Conservation (phyloP, 1,140 invertebrate genomes). For the Anastatus disparis region DNA sequence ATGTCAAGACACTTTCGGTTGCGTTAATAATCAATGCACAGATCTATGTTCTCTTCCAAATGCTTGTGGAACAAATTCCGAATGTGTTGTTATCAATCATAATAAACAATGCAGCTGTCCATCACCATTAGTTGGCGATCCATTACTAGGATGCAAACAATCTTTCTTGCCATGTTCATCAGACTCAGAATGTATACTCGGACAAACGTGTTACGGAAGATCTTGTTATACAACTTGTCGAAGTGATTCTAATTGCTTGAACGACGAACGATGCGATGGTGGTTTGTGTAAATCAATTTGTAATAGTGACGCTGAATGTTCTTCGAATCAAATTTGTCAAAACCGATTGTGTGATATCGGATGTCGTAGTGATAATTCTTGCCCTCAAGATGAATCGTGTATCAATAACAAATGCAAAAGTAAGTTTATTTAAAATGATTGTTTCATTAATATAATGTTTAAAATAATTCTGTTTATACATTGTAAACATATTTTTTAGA, state of each 20-base stretch:
- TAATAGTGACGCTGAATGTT: conserved; percentile 85
- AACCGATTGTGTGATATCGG: conserved; percentile 86
- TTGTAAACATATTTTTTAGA: conserved; percentile 66
- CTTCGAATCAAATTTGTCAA: conserved; percentile 84
- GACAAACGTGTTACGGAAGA: conserved; percentile 78
- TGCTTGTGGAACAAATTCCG: conserved; percentile 86
- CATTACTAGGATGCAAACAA: conserved; percentile 77
- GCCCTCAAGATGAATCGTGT: conserved; percentile 79
- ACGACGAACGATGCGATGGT: conserved; percentile 84
- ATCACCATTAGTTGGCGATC: conserved; percentile 77
- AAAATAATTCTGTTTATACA: no score
- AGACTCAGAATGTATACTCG: conserved; percentile 74
- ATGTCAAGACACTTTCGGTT: conserved; percentile 76
- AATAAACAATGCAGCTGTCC: conserved; percentile 80
- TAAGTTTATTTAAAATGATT: conserved; percentile 52
- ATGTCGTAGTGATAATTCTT: conserved; percentile 84
- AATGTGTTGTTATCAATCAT: conserved; percentile 77
- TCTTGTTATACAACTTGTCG: conserved; percentile 80
- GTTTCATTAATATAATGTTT: no score
- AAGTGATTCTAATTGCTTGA: conserved; percentile 83
- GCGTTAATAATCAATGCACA: conserved; percentile 80
- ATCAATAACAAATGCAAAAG: conserved; percentile 84
- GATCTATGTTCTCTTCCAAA: conserved; percentile 79
- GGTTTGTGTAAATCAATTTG: conserved; percentile 85
- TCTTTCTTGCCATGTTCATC: conserved; percentile 71